Percentiles rank a stretch among this genome's conserved stretches.
These are phyloP conservation scores for Calliphora vicina DNA, from an alignment of 1,140 invertebrate species.

Conservation along the genomic window DNA sequence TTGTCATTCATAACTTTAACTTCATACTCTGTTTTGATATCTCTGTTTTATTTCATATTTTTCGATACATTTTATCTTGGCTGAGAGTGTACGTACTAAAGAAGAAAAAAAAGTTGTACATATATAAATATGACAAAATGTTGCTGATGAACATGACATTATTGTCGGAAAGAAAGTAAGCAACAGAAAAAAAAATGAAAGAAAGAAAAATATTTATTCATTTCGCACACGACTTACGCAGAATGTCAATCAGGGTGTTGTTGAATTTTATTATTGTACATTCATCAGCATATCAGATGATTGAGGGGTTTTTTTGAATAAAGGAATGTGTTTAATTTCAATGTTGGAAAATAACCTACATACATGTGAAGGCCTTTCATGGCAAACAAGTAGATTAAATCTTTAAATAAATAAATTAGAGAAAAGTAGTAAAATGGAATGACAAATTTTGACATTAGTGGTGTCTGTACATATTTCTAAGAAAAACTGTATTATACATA, in stretches of 20 bases:
- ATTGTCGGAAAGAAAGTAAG: not conserved
- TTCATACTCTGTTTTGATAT: not conserved
- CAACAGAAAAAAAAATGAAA: not conserved
- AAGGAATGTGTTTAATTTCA: too few relatives aligned
- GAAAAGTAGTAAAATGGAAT: too few relatives aligned
- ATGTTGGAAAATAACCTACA: too few relatives aligned
- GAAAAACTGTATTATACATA: too few relatives aligned
- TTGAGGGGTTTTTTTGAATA: too few relatives aligned
- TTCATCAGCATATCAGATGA: too few relatives aligned
- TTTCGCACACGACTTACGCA: constrained; percentile 5
- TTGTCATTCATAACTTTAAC: not conserved
- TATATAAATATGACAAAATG: not conserved
- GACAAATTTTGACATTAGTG: too few relatives aligned
- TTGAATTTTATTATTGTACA: not conserved
- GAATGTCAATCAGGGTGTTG: not conserved
- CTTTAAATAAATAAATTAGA: too few relatives aligned
- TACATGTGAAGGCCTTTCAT: too few relatives aligned
- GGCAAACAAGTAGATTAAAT: too few relatives aligned
- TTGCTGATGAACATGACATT: constrained; percentile 9
- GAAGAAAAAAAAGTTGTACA: not conserved
- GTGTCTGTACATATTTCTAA: too few relatives aligned
- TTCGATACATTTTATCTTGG: not conserved
- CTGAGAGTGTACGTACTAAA: not conserved
- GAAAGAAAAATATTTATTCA: not conserved
- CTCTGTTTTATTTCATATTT: not conserved